phyloP scores from a whole-genome alignment of 2,888 invertebrate species.

The Polyommatus iphigenia region DNA sequence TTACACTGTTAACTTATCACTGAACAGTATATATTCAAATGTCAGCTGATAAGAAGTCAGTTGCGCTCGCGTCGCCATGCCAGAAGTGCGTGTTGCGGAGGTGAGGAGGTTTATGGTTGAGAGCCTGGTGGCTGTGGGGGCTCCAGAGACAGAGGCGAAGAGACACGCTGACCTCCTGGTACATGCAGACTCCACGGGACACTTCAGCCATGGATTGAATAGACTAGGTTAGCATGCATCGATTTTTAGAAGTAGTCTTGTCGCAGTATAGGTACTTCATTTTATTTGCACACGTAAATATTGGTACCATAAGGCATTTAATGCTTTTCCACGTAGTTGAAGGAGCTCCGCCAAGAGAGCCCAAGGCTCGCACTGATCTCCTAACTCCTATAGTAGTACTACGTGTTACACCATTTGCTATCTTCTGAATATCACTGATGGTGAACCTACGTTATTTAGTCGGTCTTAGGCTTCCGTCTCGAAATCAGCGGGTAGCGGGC shows the following conservation, averaged over 20 bases:
- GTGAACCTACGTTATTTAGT: too few relatives aligned
- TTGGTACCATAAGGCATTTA: too few relatives aligned
- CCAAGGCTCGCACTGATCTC: too few relatives aligned
- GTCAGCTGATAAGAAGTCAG: constrained; percentile 34
- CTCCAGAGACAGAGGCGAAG: constrained; percentile 78
- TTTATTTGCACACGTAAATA: too few relatives aligned
- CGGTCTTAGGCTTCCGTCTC: too few relatives aligned
- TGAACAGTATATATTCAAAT: constrained; percentile 9
- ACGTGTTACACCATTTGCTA: too few relatives aligned
- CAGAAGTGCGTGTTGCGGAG: constrained; percentile 74
- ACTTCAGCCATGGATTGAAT: constrained; percentile 93
- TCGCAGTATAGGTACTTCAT: too few relatives aligned
- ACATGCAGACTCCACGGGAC: constrained; percentile 89
- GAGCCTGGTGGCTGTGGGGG: constrained; percentile 82
- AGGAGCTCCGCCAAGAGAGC: too few relatives aligned
- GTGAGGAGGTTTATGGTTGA: constrained; percentile 80
- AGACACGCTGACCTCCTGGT: constrained; percentile 84
- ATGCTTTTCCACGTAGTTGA: too few relatives aligned
- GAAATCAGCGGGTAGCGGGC: too few relatives aligned
- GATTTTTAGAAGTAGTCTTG: not conserved
- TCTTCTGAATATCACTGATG: too few relatives aligned
- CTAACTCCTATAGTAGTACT: too few relatives aligned
- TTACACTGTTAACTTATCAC: not conserved
- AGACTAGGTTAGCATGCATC: constrained; percentile 80
- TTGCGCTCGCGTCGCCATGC: constrained; percentile 51